A percentile compares a stretch with the other conserved stretches of the same genome.
Conservation (phyloP, 2,888 invertebrate genomes). For the Ommatoiulus sabulosus region DNA sequence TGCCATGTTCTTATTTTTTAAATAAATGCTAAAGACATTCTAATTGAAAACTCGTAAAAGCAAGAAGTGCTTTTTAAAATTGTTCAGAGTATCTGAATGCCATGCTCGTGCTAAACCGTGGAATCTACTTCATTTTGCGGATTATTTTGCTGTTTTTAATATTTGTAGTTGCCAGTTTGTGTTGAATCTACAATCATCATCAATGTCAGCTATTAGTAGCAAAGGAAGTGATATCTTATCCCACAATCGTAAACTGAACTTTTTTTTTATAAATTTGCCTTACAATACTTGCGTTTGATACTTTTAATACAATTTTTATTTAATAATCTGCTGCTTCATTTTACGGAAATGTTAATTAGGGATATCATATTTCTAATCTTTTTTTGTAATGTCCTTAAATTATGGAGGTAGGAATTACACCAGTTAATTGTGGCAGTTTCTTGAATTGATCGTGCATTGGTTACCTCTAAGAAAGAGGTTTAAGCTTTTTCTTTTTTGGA, state of each 20-base stretch:
- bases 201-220: background rate
- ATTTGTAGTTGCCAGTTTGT: constrained; percentile 6
- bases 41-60: background rate
- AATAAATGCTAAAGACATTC: background rate
- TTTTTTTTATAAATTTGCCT: constrained; percentile 16
- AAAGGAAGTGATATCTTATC: background rate
- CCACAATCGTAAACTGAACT: background rate
- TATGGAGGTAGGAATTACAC: too few relatives aligned
- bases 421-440: too few relatives aligned
- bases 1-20: background rate
- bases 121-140: background rate
- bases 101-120: background rate
- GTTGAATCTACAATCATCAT: background rate
- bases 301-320: background rate
- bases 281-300: background rate
- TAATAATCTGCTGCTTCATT: background rate
- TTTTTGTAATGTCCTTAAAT: too few relatives aligned
- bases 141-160: background rate
- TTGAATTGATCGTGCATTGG: too few relatives aligned
- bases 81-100: background rate
- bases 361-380: too few relatives aligned
- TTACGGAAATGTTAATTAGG: too few relatives aligned
- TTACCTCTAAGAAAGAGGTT: too few relatives aligned
- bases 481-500: too few relatives aligned
- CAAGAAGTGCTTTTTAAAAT: background rate